Evolutionary conservation across 2,888 invertebrate genomes (phyloP).

Genomic region (Elysia crispata): DNA sequence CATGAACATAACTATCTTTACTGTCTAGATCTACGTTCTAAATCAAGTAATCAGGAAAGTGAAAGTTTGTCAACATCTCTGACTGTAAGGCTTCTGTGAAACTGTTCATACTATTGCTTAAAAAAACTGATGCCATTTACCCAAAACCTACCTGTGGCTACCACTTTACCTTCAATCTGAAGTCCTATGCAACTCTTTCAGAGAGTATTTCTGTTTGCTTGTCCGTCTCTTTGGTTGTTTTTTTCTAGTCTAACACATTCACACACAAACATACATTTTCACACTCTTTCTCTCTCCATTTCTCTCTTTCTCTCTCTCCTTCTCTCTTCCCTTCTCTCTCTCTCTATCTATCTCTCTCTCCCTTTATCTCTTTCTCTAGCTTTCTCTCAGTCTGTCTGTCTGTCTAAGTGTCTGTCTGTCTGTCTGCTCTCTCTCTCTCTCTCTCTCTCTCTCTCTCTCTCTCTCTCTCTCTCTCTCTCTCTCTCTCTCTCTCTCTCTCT

Average conservation of each 20-base stretch:
- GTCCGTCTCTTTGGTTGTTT: not conserved
- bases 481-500: constrained; percentile 29
- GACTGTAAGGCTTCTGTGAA: too few species aligned
- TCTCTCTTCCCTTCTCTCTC: constrained; percentile 13
- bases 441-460: constrained; percentile 26
- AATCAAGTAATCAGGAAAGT: too few species aligned
- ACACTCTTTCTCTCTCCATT: constrained; percentile 21
- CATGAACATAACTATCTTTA: too few species aligned
- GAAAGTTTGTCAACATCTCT: too few species aligned
- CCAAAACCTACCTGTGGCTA: too few species aligned
- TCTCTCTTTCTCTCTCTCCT: constrained; percentile 14
- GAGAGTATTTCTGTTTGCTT: not conserved
- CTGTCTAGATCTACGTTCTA: too few species aligned
- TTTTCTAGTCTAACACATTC: too few species aligned
- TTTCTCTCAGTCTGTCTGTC: constrained; percentile 5
- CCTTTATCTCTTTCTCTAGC: constrained; percentile 20
- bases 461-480: constrained; percentile 22
- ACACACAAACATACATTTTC: too few species aligned
- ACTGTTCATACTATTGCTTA: too few species aligned
- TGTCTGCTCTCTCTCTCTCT: constrained; percentile 22
- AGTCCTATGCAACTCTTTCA: too few species aligned
- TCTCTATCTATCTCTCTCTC: constrained; percentile 28
- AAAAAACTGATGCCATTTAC: too few species aligned
- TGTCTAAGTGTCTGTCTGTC: constrained; percentile 27
- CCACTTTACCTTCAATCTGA: too few species aligned